Conservation (phyloP, 1,140 invertebrate genomes). For the Aphidius ervi region DNA sequence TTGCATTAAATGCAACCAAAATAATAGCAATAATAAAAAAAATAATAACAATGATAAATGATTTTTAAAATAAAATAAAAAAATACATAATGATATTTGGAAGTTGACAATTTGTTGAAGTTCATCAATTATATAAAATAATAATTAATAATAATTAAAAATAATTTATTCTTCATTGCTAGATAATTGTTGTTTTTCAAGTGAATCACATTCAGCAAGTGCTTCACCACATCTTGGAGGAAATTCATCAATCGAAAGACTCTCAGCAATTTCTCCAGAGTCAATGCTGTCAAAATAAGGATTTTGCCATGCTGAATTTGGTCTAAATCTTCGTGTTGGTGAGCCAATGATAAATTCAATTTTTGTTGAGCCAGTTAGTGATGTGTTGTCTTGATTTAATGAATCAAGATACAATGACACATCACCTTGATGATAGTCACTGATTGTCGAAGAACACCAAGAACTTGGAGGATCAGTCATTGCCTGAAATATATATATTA, state of each 20-base stretch:
- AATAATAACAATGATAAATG: too few species aligned
- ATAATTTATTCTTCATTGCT: slow-evolving; percentile 33
- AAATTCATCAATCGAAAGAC: slow-evolving; percentile 46
- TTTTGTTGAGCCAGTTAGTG: slow-evolving; percentile 41
- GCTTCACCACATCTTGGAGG: slow-evolving; percentile 50
- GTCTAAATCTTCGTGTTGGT: slow-evolving; percentile 40
- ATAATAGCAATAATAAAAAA: not conserved
- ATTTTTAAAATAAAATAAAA: too few species aligned
- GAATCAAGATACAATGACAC: slow-evolving; percentile 49
- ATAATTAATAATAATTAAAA: not conserved
- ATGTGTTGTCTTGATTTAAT: slow-evolving; percentile 43
- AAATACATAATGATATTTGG: too few species aligned
- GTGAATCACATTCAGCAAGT: slow-evolving; percentile 57
- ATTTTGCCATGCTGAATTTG: slow-evolving; percentile 36
- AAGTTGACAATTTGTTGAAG: too few species aligned
- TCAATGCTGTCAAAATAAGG: slow-evolving; percentile 58
- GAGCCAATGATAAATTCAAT: slow-evolving; percentile 49
- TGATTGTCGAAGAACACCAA: slow-evolving; percentile 41
- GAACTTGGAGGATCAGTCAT: slow-evolving; percentile 51
- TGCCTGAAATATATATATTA: slow-evolving; percentile 33
- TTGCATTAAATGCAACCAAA: not conserved
- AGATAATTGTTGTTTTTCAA: slow-evolving; percentile 48
- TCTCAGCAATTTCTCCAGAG: slow-evolving; percentile 41
- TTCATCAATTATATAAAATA: too few species aligned
- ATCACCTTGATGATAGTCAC: slow-evolving; percentile 38